Conservation (phyloP, 2,888 invertebrate genomes). For the Eilema sororculum region DNA sequence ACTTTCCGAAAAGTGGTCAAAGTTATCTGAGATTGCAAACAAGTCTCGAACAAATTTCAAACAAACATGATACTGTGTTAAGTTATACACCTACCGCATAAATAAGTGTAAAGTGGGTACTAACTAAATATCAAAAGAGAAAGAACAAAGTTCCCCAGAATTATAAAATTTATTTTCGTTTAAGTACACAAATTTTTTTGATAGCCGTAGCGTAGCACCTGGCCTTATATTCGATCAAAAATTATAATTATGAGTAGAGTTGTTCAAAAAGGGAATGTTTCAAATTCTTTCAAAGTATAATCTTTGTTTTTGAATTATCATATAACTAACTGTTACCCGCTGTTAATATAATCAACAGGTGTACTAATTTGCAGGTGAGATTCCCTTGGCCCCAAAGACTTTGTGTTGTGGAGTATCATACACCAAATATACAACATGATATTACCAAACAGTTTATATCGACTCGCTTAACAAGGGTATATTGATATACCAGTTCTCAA, state of each 20-base stretch:
- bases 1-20: conserved; percentile 6
- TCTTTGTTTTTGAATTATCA: background rate
- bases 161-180: conserved; percentile 31
- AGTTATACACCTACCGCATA: conserved; percentile 24
- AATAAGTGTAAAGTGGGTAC: conserved; percentile 32
- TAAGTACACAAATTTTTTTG: conserved; percentile 31
- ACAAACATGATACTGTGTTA: conserved; percentile 31
- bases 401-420: too few species aligned
- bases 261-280: conserved; percentile 13
- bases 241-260: conserved; percentile 23
- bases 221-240: conserved; percentile 27
- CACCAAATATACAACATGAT: too few species aligned
- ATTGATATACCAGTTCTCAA: too few species aligned
- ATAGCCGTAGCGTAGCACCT: conserved; percentile 29
- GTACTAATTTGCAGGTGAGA: too few species aligned
- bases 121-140: conserved; percentile 14
- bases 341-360: too few species aligned
- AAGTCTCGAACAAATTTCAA: conserved; percentile 33
- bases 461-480: too few species aligned
- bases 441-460: too few species aligned
- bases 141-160: conserved; percentile 21
- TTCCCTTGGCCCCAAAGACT: too few species aligned
- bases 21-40: conserved; percentile 21
- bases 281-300: background rate
- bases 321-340: too few species aligned